Conservation (phyloP, 2,797 vertebrate genomes). For the Neopelma chrysocephalum region DNA sequence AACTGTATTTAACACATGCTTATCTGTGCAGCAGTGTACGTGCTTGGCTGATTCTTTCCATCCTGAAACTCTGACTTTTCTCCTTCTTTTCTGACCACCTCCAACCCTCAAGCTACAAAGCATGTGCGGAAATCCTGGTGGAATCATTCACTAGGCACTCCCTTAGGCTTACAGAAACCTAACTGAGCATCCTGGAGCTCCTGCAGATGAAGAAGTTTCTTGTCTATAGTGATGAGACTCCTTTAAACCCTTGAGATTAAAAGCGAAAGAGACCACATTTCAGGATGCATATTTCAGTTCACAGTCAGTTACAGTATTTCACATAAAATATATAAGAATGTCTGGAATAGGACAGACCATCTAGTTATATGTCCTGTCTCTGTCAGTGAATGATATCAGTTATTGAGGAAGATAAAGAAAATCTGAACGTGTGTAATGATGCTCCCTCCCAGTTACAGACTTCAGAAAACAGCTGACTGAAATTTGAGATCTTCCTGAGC, state of each 20-base stretch:
- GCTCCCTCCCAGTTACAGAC: neutral
- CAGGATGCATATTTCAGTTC: slow-evolving; percentile 8
- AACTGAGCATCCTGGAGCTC: neutral
- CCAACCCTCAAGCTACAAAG: neutral
- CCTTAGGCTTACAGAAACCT: neutral
- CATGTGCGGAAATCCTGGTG: neutral
- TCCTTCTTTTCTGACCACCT: neutral
- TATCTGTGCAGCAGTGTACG: neutral
- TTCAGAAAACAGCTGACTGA: neutral
- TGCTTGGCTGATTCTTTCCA: neutral
- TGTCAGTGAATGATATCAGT: neutral
- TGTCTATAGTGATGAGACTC: neutral
- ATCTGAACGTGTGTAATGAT: neutral
- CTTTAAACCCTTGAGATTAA: neutral
- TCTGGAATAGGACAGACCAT: neutral
- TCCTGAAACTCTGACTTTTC: neutral
- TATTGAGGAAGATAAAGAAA: neutral
- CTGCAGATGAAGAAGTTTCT: neutral
- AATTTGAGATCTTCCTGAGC: neutral
- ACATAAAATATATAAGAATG: neutral
- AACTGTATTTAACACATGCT: neutral
- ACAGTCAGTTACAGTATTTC: slow-evolving; percentile 1
- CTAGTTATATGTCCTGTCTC: neutral
- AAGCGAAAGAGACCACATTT: neutral
- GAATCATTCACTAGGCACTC: neutral